Evolutionary conservation across 2,797 vertebrate genomes (phyloP).

Genomic region (Thamnophis elegans): DNA sequence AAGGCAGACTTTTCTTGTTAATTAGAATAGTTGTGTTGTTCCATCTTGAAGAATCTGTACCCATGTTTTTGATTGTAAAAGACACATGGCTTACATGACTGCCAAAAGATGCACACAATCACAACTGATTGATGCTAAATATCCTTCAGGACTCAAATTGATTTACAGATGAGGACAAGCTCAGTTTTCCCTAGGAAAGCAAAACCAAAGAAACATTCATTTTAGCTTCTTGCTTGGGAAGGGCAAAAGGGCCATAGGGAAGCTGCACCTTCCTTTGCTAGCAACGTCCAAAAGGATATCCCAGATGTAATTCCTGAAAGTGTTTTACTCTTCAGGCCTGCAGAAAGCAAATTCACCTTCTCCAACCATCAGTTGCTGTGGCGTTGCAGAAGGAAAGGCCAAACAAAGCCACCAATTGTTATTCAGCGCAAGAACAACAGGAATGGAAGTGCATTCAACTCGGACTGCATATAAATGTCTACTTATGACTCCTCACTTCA

Average conservation of each 20-base stretch:
- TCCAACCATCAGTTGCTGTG: not conserved
- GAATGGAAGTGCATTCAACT: not conserved
- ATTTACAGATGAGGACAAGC: not conserved
- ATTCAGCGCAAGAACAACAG: not conserved
- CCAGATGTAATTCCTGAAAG: not conserved
- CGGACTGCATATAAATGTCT: not conserved
- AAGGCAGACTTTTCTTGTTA: conserved; percentile 22
- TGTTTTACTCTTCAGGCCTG: not conserved
- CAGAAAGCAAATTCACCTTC: not conserved
- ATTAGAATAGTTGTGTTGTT: conserved; percentile 27
- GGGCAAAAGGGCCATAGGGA: not conserved
- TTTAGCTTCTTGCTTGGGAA: not conserved
- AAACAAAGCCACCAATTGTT: not conserved
- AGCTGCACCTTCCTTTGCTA: not conserved
- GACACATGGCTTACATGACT: conserved; percentile 18
- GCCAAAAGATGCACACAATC: not conserved
- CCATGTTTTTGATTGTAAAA: conserved; percentile 11
- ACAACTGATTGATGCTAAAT: not conserved
- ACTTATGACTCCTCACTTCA: not conserved
- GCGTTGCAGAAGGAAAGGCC: not conserved
- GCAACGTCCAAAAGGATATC: not conserved
- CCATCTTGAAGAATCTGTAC: conserved; percentile 1
- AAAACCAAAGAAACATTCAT: not conserved
- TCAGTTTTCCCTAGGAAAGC: not conserved
- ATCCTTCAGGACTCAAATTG: not conserved